These are phyloP conservation scores for Lagodon rhomboides DNA, from an alignment of 2,797 vertebrate genomes.

Conservation along the genomic window DNA sequence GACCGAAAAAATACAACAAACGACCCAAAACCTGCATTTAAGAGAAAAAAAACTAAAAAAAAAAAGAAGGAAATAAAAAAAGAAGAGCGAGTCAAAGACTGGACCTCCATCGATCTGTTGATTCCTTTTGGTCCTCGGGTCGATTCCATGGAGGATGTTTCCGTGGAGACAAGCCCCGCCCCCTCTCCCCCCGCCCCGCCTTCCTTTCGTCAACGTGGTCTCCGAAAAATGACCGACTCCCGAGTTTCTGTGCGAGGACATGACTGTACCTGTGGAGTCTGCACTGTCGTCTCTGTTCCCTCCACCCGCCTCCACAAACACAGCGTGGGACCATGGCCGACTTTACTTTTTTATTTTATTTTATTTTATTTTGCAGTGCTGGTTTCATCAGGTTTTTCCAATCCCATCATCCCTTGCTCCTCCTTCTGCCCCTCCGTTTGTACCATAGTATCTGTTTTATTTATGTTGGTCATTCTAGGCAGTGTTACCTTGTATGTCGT, in stretches of 20 bases:
- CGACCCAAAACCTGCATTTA: constrained; percentile 52
- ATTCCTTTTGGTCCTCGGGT: background rate
- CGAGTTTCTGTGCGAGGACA: constrained; percentile 45
- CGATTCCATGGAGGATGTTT: constrained; percentile 54
- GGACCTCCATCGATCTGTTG: constrained; percentile 21
- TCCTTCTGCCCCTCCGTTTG: constrained; percentile 54
- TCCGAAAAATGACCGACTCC: constrained; percentile 17
- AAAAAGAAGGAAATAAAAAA: constrained; percentile 18
- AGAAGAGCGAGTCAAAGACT: constrained; percentile 33
- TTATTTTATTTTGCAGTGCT: constrained; percentile 61
- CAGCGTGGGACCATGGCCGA: constrained; percentile 53
- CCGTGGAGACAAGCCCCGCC: constrained; percentile 60
- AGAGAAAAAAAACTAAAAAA: constrained; percentile 13
- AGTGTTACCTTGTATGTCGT: constrained; percentile 75
- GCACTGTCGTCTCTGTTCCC: constrained; percentile 48
- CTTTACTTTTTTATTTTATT: background rate
- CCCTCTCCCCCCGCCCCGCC: constrained; percentile 3
- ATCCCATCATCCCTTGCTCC: constrained; percentile 48
- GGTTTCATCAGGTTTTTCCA: constrained; percentile 71
- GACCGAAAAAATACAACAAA: constrained; percentile 42
- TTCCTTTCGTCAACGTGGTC: constrained; percentile 27
- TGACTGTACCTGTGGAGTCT: constrained; percentile 59
- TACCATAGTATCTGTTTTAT: constrained; percentile 82
- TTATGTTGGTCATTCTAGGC: constrained; percentile 77
- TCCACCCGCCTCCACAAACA: constrained; percentile 21